Conservation (phyloP, 1,140 invertebrate genomes). For the Metopolophium dirhodum region DNA sequence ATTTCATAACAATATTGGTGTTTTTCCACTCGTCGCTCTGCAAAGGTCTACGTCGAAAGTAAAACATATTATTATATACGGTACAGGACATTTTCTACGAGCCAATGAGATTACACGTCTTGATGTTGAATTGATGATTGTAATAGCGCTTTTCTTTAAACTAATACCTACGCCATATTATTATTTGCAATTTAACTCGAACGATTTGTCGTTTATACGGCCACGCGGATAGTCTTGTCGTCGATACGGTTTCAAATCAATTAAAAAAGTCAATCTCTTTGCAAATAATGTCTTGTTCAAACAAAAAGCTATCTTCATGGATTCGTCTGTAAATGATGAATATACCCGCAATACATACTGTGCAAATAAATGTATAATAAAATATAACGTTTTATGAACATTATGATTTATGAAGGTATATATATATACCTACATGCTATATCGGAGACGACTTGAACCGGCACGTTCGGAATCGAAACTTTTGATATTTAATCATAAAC, state of each 20-base stretch:
- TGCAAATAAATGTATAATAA: background rate
- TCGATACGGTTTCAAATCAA: background rate
- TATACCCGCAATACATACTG: background rate
- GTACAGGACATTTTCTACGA: background rate
- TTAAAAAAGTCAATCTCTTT: background rate
- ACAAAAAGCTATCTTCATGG: background rate
- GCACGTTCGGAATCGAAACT: background rate
- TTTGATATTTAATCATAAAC: background rate
- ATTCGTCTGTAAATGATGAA: background rate
- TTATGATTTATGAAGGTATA: background rate
- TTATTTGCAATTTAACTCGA: background rate
- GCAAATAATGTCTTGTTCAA: background rate
- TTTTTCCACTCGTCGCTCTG: background rate
- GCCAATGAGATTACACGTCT: background rate
- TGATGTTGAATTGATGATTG: background rate
- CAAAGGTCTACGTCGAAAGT: background rate
- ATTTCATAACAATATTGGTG: background rate
- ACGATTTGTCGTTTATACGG: background rate
- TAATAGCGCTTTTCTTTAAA: too few species aligned
- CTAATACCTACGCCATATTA: background rate
- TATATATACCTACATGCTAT: background rate
- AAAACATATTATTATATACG: background rate
- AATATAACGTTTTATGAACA: background rate
- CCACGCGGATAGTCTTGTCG: background rate
- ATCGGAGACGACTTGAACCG: background rate